These are phyloP conservation scores for Monomorium pharaonis DNA, from an alignment of 1,140 invertebrate genomes.

Conservation along the genomic window DNA sequence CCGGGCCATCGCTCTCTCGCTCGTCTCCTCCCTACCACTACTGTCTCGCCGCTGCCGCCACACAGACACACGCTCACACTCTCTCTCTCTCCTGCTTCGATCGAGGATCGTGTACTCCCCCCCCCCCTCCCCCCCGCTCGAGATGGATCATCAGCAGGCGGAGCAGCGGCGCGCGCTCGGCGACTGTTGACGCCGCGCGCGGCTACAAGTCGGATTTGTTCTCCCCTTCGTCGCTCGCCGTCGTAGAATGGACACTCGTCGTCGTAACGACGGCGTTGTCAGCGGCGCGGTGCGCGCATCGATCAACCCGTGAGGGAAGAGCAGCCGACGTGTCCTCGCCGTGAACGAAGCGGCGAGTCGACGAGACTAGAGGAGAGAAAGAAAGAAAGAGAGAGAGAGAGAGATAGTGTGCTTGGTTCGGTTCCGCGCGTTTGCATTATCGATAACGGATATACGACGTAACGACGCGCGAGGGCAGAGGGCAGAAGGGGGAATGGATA, in stretches of 20 bases:
- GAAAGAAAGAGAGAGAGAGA: no score
- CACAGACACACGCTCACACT: no score
- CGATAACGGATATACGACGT: neutral
- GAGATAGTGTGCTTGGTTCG: no score
- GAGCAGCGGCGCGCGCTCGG: neutral
- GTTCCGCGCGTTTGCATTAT: neutral
- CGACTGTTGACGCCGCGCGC: constrained; percentile 20
- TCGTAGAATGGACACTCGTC: constrained; percentile 45
- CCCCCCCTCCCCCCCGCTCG: neutral
- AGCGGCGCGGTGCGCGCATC: constrained; percentile 39
- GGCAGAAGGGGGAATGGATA: neutral
- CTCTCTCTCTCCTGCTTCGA: neutral
- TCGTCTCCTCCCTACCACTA: neutral
- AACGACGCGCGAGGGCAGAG: neutral
- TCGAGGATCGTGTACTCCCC: neutral
- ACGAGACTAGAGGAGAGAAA: neutral
- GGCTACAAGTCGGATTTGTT: constrained; percentile 2
- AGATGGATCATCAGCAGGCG: neutral
- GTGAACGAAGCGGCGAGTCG: neutral
- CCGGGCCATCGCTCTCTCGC: neutral
- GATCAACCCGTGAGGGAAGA: constrained; percentile 35
- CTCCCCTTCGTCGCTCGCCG: neutral
- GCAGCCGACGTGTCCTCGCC: neutral
- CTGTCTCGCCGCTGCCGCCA: neutral
- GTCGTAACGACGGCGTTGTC: constrained; percentile 48